These are phyloP conservation scores for Brenthis daphne DNA, from an alignment of 2,888 invertebrate species.

Conservation along the genomic window DNA sequence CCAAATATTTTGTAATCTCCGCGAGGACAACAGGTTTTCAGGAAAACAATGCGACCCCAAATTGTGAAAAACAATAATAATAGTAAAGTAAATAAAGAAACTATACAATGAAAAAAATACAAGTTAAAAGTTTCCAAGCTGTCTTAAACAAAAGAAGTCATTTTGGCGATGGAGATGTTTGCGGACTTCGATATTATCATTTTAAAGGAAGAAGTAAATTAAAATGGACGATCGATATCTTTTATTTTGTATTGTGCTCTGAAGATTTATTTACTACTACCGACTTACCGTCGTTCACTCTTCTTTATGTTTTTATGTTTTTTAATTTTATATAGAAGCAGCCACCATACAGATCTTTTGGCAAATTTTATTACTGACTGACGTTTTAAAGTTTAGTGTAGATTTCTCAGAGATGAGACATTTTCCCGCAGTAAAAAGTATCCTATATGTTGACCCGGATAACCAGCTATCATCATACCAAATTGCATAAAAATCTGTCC, in stretches of 20 bases:
- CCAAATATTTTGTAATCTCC: neutral
- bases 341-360: no score
- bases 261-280: neutral
- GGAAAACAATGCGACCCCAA: slow-evolving; percentile 12
- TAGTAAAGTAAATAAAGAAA: slow-evolving; percentile 9
- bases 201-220: slow-evolving; percentile 2
- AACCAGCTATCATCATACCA: no score
- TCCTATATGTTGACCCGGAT: no score
- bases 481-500: no score
- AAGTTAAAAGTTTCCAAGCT: neutral
- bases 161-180: slow-evolving; percentile 12
- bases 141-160: slow-evolving; percentile 17
- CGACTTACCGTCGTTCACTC: neutral
- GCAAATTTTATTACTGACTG: no score
- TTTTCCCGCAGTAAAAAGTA: no score
- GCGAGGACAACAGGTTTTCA: slow-evolving; percentile 4
- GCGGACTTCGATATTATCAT: slow-evolving; percentile 4
- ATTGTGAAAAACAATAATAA: slow-evolving; percentile 8
- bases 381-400: no score
- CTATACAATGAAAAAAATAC: slow-evolving; percentile 14
- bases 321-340: no score
- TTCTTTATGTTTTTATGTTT: no score
- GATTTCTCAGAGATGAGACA: no score
- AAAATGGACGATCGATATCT: slow-evolving; percentile 2
- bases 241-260: neutral